Conservation (phyloP, 2,113 vertebrate species). For the Dicrurus megarhynchus region DNA sequence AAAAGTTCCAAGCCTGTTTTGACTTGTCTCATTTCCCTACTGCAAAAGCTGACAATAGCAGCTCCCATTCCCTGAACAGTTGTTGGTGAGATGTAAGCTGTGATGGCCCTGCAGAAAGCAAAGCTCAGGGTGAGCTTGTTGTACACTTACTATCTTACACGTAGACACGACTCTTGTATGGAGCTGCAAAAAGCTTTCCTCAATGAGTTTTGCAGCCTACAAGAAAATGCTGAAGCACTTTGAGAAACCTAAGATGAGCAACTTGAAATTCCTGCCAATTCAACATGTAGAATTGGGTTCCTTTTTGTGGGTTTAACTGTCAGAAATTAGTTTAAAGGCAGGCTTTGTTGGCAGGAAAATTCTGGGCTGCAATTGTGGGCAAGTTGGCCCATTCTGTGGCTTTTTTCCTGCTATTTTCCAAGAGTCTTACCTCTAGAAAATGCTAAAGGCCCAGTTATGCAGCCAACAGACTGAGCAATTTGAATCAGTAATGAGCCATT, state of each 20-base stretch:
- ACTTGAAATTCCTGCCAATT: background rate
- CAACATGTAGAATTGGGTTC: background rate
- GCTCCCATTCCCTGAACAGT: background rate
- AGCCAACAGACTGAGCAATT: slow-evolving; percentile 5
- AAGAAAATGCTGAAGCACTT: background rate
- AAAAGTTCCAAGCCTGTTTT: background rate
- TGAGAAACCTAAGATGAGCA: background rate
- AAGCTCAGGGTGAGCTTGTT: background rate
- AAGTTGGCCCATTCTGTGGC: background rate
- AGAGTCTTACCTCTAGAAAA: slow-evolving; percentile 12
- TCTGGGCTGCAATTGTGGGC: background rate
- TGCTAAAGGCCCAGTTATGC: background rate
- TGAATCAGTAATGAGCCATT: slow-evolving; percentile 29
- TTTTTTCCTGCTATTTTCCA: background rate
- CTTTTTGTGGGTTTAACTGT: background rate
- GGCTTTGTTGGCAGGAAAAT: background rate
- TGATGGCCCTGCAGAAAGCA: background rate
- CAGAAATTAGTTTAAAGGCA: background rate
- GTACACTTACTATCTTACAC: fast-evolving
- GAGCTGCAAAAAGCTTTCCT: background rate
- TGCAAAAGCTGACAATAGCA: background rate
- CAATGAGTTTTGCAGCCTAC: background rate
- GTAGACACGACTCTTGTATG: background rate
- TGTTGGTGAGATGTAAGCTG: background rate
- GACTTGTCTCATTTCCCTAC: background rate